These are phyloP conservation scores for Numenius phaeopus DNA, from an alignment of 2,797 vertebrate species.

Conservation along the genomic window DNA sequence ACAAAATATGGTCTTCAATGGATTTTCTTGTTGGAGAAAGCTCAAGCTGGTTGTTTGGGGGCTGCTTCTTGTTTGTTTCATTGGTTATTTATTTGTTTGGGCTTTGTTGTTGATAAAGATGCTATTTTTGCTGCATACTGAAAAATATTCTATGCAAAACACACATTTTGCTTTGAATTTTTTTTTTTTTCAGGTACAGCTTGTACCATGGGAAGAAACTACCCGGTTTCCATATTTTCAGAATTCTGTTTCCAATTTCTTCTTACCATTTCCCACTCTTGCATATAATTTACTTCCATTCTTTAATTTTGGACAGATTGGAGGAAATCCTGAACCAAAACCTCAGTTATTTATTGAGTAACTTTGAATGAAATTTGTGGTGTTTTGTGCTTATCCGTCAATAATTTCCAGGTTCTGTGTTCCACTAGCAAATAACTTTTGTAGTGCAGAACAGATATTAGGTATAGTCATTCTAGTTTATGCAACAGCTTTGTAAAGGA, in stretches of 20 bases:
- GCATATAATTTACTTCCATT: background rate
- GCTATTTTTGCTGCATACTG: background rate
- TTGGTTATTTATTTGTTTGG: background rate
- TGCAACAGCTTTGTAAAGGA: background rate
- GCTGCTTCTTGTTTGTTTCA: background rate
- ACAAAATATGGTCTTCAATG: background rate
- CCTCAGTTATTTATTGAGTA: background rate
- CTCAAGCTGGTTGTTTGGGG: background rate
- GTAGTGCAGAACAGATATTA: background rate
- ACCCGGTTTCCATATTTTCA: background rate
- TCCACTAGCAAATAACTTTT: background rate
- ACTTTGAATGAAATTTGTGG: background rate
- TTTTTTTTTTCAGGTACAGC: background rate
- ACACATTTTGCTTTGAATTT: background rate
- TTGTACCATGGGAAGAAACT: background rate
- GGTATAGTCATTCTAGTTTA: background rate
- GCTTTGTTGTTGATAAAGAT: background rate
- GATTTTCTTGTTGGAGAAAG: background rate
- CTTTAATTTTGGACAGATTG: background rate
- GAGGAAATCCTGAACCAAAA: background rate
- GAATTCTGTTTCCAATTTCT: background rate
- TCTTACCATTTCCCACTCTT: background rate
- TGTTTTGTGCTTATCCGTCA: background rate
- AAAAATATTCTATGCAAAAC: background rate
- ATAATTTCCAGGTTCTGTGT: background rate